Evolutionary conservation across 2,113 vertebrate species (phyloP), one percentile per base, ranked within the genome.

Genomic region (Synchiropus splendidus): DNA sequence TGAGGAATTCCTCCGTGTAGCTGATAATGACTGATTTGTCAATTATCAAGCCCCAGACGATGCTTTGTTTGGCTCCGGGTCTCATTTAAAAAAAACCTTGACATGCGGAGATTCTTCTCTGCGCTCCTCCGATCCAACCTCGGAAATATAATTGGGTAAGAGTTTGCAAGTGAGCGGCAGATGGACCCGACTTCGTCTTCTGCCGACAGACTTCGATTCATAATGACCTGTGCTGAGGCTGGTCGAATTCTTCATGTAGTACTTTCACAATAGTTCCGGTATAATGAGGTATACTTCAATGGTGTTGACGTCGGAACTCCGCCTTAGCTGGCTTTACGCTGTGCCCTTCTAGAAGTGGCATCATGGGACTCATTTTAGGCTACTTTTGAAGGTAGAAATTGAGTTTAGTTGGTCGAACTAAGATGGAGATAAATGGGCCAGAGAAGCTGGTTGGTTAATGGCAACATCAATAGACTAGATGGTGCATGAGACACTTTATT

Each of bases 21-120:
- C 55, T 67, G 58, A 50, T 66, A 72, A 78, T 72, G 45, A 77
- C 54, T 64, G 16, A 67, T 73, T 53, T 48, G 63, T 62, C 70
- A 69, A 50, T 72, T 74, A 69, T 51, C 5, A 14, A 56, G 46
- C 43, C 49, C 42, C 39, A 42, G 38, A 45, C 38, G 32, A 54
- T 41, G 55, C 42, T 51, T 41, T 45, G 47, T 51, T 60, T 75
- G 54, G 53, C 70, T 54, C 64, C 49, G 54, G 45, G 51, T 56
- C 70, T 73, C 54, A 69, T 75, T 75, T 63, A 69, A 48, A 52
- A 27, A 27, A 27, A 5, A 46, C 54, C 31, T 18, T 56, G 31
- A 27, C 48, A 58, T 55, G 27, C 42, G 40, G 16, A n/a, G 10
- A 21, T 18, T 58, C 56, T 43, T 18, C 41, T n/a, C 4, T 5